Conservation (phyloP, 2,888 invertebrate genomes). For the Cephonodes hylas region DNA sequence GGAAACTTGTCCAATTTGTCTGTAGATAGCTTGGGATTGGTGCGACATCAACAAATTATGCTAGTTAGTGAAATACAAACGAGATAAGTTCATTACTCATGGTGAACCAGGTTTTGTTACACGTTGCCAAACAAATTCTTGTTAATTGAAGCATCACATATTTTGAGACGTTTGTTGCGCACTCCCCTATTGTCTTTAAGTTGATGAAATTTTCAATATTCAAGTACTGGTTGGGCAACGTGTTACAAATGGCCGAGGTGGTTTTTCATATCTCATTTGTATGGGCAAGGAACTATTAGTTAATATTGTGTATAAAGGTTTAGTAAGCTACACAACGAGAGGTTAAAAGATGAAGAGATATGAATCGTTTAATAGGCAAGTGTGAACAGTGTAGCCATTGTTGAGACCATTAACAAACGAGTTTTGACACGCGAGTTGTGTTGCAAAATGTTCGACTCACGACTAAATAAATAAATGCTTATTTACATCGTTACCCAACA, state of each 20-base stretch:
- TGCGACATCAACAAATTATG: slow-evolving; percentile 5
- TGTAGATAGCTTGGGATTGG: not conserved
- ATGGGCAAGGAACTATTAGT: slow-evolving; percentile 41
- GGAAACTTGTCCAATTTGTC: slow-evolving; percentile 7
- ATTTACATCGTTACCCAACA: slow-evolving; percentile 64
- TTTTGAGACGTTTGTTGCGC: not conserved
- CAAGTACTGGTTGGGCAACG: not conserved
- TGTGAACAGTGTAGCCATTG: slow-evolving; percentile 70
- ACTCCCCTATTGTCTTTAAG: not conserved
- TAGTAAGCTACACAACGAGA: slow-evolving; percentile 51
- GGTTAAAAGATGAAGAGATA: slow-evolving; percentile 69
- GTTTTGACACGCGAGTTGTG: slow-evolving; percentile 72
- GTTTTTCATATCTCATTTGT: slow-evolving; percentile 42
- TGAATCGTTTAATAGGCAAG: slow-evolving; percentile 71
- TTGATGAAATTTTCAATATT: slow-evolving; percentile 3
- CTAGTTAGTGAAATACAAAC: not conserved
- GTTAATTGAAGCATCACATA: not conserved
- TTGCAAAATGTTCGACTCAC: slow-evolving; percentile 69
- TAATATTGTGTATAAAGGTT: slow-evolving; percentile 41
- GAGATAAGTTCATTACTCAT: not conserved
- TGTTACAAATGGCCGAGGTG: slow-evolving; percentile 7
- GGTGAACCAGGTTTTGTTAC: not conserved
- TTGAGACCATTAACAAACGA: slow-evolving; percentile 68
- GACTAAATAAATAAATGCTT: slow-evolving; percentile 70
- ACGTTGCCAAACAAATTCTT: not conserved